Percentiles rank a stretch among this genome's conserved stretches.
phyloP scores from a whole-genome alignment of 2,888 invertebrate species.

The Crocallis elinguaria region DNA sequence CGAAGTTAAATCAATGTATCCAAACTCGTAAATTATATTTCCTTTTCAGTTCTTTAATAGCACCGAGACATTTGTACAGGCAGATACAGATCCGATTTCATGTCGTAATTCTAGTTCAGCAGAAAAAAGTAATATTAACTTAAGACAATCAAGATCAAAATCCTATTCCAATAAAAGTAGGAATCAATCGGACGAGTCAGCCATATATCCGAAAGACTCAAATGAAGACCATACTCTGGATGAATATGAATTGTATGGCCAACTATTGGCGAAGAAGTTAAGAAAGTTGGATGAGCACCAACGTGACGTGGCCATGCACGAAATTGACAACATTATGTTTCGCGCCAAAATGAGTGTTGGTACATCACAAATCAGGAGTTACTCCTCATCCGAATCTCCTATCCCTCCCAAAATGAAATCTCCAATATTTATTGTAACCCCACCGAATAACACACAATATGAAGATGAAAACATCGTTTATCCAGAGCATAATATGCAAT shows the following conservation, averaged over 20 bases:
- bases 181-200: slow-evolving; percentile 1
- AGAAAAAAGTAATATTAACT: slow-evolving; percentile 18
- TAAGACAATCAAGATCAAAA: not conserved
- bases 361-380: slow-evolving; percentile 33
- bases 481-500: slow-evolving; percentile 45
- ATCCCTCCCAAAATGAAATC: slow-evolving; percentile 60
- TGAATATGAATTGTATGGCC: slow-evolving; percentile 73
- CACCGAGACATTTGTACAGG: slow-evolving; percentile 35
- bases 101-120: slow-evolving; percentile 16
- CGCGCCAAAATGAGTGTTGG: slow-evolving; percentile 65
- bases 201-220: slow-evolving; percentile 40
- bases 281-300: slow-evolving; percentile 72
- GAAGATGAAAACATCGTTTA: slow-evolving; percentile 65
- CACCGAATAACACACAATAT: slow-evolving; percentile 54
- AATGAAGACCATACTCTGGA: slow-evolving; percentile 50
- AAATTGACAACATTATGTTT: slow-evolving; percentile 77
- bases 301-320: slow-evolving; percentile 75
- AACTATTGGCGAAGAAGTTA: slow-evolving; percentile 72
- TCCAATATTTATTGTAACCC: slow-evolving; percentile 64
- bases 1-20: no score
- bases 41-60: slow-evolving; percentile 42
- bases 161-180: slow-evolving; percentile 1
- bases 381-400: slow-evolving; percentile 50
- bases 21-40: not conserved
- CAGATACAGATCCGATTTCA: slow-evolving; percentile 22